Evolutionary conservation across 2,797 vertebrate species (phyloP), one percentile per base, ranked within the genome.

Genomic region (Coreius guichenoti): DNA sequence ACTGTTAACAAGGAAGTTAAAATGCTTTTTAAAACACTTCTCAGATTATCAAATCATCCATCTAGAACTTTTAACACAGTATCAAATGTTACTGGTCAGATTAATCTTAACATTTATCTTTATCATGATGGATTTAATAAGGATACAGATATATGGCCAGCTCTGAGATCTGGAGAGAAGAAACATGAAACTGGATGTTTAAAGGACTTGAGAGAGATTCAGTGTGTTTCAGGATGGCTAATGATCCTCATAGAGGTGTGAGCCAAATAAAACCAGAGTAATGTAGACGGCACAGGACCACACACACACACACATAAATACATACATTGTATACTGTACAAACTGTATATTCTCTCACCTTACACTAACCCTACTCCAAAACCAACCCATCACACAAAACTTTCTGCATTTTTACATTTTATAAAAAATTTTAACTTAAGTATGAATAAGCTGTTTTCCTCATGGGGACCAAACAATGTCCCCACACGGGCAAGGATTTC

Each of bases 111-210:
- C 65, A 39, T 54, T 61, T 75, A 33, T 75, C 49, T 33, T 75
- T 2, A 33, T 63, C 58, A 26, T 29, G 26, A 29, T 4, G 29
- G 19, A 21, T 75, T 75, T 21, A 54, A 33, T 56, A 23, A 36
- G 19, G 19, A 76, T 56, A 56, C 19, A 54, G 49, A 76, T 39
- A 3, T n/a, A 61, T 7, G 4, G 17, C 49, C 31, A 36, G 45
- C 47, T n/a, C 33, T 72, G 51, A 72, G 31, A 54, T 68, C 63
- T 68, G 45, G 19, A 80, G 31, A 58, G 21, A 43, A 45, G 80
- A 47, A 82, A 82, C 33, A 73, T 45, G 68, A 73, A 47, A 47
- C 68, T 82, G 54, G 68, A 82, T 82, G 68, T 72, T 72, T 70
- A 45, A 45, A 45, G n/a, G 23, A 23, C 61, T 68, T 33, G 61